A percentile compares a stretch with the other conserved stretches of the same genome.
Evolutionary conservation across 2,888 invertebrate genomes (phyloP).

Genomic region (Cheiracanthium punctorium): DNA sequence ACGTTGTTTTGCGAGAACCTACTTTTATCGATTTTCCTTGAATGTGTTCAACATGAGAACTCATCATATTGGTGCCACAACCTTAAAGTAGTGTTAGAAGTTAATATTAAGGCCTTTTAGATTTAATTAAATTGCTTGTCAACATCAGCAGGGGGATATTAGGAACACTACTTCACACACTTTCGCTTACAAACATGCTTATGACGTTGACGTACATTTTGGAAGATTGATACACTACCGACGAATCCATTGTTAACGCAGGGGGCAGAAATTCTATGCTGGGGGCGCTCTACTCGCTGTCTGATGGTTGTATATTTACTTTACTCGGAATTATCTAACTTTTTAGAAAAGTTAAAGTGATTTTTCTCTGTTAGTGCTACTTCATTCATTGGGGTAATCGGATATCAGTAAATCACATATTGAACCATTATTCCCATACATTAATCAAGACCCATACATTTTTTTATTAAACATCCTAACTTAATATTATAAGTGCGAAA

Average conservation of each 20-base stretch:
- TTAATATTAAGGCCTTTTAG: background rate
- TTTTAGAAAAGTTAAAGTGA: too few relatives aligned
- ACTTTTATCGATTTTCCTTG: slow-evolving; percentile 68
- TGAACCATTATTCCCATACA: too few relatives aligned
- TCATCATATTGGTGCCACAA: background rate
- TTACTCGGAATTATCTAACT: too few relatives aligned
- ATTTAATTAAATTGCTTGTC: slow-evolving; percentile 1
- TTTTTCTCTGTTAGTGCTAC: too few relatives aligned
- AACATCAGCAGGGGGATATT: background rate
- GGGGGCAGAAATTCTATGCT: background rate
- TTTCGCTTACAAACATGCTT: background rate
- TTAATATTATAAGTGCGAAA: too few relatives aligned
- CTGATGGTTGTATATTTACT: too few relatives aligned
- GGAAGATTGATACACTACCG: slow-evolving; percentile 5
- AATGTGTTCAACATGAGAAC: slow-evolving; percentile 15
- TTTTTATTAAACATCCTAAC: too few relatives aligned
- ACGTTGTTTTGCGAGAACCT: slow-evolving; percentile 61
- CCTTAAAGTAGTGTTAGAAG: background rate
- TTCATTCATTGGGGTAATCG: too few relatives aligned
- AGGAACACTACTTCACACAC: background rate
- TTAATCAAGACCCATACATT: too few relatives aligned
- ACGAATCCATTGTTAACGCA: slow-evolving; percentile 4
- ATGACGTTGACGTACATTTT: slow-evolving; percentile 15
- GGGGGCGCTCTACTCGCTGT: background rate
- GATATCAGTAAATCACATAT: too few relatives aligned